Base-by-base conservation (phyloP, 2,113 vertebrate genomes). In the Lophura nycthemera region DNA sequence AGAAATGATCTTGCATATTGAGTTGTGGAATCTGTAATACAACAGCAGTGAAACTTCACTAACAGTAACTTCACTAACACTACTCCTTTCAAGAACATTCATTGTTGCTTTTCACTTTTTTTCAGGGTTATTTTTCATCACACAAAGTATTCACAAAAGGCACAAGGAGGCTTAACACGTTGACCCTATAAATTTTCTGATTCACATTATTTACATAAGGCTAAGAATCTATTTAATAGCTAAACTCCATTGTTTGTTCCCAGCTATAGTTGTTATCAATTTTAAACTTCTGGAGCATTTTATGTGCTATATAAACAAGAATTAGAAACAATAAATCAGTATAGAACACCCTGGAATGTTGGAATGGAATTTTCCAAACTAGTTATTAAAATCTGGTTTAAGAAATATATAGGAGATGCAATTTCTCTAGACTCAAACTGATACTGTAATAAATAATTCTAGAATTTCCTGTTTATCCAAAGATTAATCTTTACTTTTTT, bases 291-390 rank as follows among this genome's bases (percentile, higher is more conserved):
- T 82, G 45, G 15, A 92, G 40, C 7, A 79, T 80, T 90, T 56
- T 48, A 52, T 93, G 56, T 74, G 61, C 59, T 86, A 74, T 54
- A 90, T 87, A 94, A 97, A 89, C 7, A 1, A 82, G 18, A 27
- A 85, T 36, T 79, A 79, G 75, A 96, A 45, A 91, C 76, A 92
- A 96, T 96, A 96, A 96, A 96, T 97, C 91, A 95, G 93, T 87
- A 66, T 8, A 91, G 56, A 96, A 94, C 90, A 86, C 7, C 32
- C 54, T 89, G 18, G 80, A 95, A 85, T 71, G 32, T 74, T 89
- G 18, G 78, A 94, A 85, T 71, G 32, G 72, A 95, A 72, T 97
- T 96, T 95, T 90, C 65, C 60, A 88, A 95, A 52, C 50, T 42
- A 81, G 54, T 92, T 96, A 91, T 90, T 96, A 92, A 95, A 86